Percentiles rank a stretch among this genome's conserved stretches.
Evolutionary conservation across 1,140 invertebrate genomes (phyloP).

Genomic region (Drosophila sp.): DNA sequence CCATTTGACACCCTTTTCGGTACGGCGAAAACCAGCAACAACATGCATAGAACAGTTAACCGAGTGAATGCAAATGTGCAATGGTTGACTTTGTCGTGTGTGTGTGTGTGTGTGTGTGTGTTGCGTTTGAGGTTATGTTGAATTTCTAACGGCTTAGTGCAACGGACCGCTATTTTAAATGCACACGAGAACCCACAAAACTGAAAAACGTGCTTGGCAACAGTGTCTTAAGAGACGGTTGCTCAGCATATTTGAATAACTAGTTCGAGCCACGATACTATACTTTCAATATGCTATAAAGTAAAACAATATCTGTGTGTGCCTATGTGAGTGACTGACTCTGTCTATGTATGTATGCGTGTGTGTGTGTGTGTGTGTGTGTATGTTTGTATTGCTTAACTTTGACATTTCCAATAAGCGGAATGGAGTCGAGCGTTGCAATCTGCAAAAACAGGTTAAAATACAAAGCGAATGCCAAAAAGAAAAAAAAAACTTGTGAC

Average conservation of each 20-base stretch:
- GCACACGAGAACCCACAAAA: slow-evolving; percentile 71
- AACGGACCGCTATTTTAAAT: slow-evolving; percentile 69
- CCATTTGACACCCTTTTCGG: slow-evolving; percentile 64
- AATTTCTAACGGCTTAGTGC: slow-evolving; percentile 74
- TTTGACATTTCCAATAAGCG: slow-evolving; percentile 76
- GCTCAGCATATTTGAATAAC: slow-evolving; percentile 75
- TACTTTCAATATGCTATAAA: slow-evolving; percentile 79
- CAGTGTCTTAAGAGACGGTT: slow-evolving; percentile 53
- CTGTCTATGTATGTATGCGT: background rate
- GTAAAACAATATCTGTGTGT: slow-evolving; percentile 41
- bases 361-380: slow-evolving; percentile 14
- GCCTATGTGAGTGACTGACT: slow-evolving; percentile 5
- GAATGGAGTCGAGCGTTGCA: slow-evolving; percentile 58
- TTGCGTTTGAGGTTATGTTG: slow-evolving; percentile 62
- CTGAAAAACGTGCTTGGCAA: slow-evolving; percentile 79
- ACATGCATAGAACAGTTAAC: slow-evolving; percentile 14
- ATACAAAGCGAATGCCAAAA: slow-evolving; percentile 67
- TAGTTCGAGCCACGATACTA: slow-evolving; percentile 76
- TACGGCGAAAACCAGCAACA: slow-evolving; percentile 8
- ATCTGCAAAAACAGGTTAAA: slow-evolving; percentile 77
- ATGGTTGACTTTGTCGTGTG: too few species aligned
- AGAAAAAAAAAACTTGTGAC: slow-evolving; percentile 33
- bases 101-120: slow-evolving; percentile 18
- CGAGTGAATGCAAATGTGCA: slow-evolving; percentile 60
- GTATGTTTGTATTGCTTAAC: slow-evolving; percentile 67